Conservation (phyloP, 2,888 invertebrate species). For the Drosophila antonietae region DNA sequence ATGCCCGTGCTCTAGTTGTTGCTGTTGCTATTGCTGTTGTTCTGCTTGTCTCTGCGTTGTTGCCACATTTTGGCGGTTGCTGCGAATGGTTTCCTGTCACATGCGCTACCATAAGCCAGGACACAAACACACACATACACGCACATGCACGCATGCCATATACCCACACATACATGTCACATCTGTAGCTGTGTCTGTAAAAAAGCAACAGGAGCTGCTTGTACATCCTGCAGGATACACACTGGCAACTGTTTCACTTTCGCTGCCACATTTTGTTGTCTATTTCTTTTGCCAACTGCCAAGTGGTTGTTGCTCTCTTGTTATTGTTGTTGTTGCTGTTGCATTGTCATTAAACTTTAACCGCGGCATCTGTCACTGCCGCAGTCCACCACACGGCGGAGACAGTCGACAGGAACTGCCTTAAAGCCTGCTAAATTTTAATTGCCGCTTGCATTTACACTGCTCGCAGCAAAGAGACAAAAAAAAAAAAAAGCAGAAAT, state of each 20-base stretch:
- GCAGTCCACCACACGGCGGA: slow-evolving; percentile 25
- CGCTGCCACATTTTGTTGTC: slow-evolving; percentile 50
- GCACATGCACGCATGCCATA: not conserved
- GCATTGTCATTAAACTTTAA: slow-evolving; percentile 74
- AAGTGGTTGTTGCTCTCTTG: slow-evolving; percentile 4
- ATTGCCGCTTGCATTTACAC: slow-evolving; percentile 62
- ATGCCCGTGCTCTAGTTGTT: slow-evolving; percentile 44
- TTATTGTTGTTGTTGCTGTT: slow-evolving; percentile 42
- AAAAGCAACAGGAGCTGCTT: slow-evolving; percentile 54
- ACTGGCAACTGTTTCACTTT: slow-evolving; percentile 73
- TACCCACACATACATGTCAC: not conserved
- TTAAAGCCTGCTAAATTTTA: slow-evolving; percentile 76
- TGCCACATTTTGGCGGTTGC: slow-evolving; percentile 78
- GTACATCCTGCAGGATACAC: slow-evolving; percentile 66
- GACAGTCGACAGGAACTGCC: slow-evolving; percentile 38
- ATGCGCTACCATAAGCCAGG: slow-evolving; percentile 62
- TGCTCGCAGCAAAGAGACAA: slow-evolving; percentile 7
- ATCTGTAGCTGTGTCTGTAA: slow-evolving; percentile 18
- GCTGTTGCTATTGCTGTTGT: slow-evolving; percentile 35
- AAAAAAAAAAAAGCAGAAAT: slow-evolving; percentile 12
- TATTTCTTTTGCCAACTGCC: slow-evolving; percentile 36
- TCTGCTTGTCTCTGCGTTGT: slow-evolving; percentile 51
- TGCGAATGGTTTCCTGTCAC: slow-evolving; percentile 74
- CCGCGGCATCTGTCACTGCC: slow-evolving; percentile 72
- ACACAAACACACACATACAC: slow-evolving; percentile 52